Conservation (phyloP, 2,113 vertebrate genomes). For the Sphyrna mokarran region DNA sequence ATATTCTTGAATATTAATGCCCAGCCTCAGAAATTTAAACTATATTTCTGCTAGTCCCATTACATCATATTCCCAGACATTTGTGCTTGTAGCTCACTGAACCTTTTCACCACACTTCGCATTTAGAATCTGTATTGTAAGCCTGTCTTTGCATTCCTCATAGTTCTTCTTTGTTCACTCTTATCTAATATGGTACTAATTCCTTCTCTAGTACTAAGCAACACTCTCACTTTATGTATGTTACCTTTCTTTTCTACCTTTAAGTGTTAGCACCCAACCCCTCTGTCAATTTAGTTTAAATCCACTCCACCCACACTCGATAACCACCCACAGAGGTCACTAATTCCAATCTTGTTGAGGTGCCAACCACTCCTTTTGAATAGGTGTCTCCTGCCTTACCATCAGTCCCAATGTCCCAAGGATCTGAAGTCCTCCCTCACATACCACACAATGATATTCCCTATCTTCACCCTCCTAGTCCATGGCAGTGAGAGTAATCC, state of each 20-base stretch:
- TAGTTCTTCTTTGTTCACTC: not conserved
- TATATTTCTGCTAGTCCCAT: not conserved
- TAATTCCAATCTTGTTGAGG: not conserved
- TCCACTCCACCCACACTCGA: not conserved
- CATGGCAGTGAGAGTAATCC: not conserved
- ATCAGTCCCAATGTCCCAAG: not conserved
- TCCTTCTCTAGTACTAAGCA: not conserved
- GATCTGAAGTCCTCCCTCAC: not conserved
- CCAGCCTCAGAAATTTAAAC: not conserved
- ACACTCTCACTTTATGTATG: not conserved
- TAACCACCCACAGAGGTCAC: no score
- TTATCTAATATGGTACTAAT: not conserved
- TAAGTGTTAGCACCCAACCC: not conserved
- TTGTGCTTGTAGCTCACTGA: no score
- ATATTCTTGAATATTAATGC: not conserved
- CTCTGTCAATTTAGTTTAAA: not conserved
- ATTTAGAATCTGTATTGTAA: not conserved
- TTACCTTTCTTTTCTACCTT: not conserved
- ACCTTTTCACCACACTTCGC: not conserved
- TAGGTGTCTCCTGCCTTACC: not conserved
- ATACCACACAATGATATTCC: not conserved
- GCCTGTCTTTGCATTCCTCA: not conserved
- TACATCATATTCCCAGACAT: no score
- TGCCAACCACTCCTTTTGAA: not conserved
- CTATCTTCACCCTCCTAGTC: not conserved